Base-by-base conservation (phyloP, 2,113 vertebrate genomes). In the Macheiramphus alcinus region DNA sequence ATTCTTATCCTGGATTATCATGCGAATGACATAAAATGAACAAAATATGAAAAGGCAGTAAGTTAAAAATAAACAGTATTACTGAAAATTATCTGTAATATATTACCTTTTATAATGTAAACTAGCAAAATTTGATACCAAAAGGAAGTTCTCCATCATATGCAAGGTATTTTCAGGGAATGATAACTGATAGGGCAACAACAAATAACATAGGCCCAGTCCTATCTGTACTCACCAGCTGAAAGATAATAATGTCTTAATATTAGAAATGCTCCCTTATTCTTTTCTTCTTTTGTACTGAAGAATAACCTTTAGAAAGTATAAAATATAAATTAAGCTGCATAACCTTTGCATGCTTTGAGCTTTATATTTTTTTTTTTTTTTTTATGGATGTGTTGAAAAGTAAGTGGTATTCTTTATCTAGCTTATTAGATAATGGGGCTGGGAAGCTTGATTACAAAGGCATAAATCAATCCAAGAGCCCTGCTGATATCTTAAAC, bases 291-390 rank as follows among this genome's bases (percentile, higher is more conserved):
- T 88, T 87, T 78, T 94, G 58, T 58, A 61, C 65, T 79, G 62
- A 92, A 72, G 53, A 90, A 68, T 81, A 80, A 89, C 32, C 27
- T 45, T 70, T 73, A 74, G 73, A 68, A 94, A 87, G 25, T 42
- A 48, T 23, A 89, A 93, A 89, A 89, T 91, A 85, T 23, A 95
- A 95, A 91, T 79, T 93, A 91, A 93, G 56, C 70, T 93, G 43
- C 34, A 47, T 66, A 91, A 89, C 78, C 36, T 91, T 86, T 92
- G 27, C 43, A 38, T 72, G 61, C 61, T 95, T 94, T 81, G 75
- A 91, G 59, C 27, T 32, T 38, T 67, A 1, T 53, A 2, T n/a
- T n/a, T n/a, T n/a, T n/a, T n/a, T n/a, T n/a, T 34, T 38, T 47
- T 48, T 59, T 53, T 50, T 31, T 32, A 31, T 74, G 61, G 10